Base-by-base conservation (phyloP, 2,113 vertebrate species). In the Tetraodon nigroviridis region DNA sequence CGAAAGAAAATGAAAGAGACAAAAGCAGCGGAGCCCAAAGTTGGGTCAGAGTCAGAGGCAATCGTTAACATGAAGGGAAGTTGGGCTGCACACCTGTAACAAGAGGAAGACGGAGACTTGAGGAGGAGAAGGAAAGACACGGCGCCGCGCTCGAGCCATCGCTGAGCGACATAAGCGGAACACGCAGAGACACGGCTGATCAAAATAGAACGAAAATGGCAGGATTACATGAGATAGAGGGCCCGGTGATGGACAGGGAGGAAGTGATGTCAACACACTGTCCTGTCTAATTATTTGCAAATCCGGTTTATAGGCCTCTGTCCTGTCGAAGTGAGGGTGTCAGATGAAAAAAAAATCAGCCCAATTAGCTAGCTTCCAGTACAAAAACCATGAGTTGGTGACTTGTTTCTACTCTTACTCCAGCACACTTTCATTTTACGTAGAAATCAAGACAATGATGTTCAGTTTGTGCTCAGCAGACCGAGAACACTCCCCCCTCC, bases 151-250 rank as follows among this genome's bases (percentile, higher is more conserved):
- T 57, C 5, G 0, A 24, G 29, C 42, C 54, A 65, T 67, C 50
- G 58, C 57, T 67, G 69, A 80, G 61, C 27, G 76, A 63, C 56
- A 45, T 47, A 47, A n/a, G 20, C 13, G 41, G 58, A 69, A 67
- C 64, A 57, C 58, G 67, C 19, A 61, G 47, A 41, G 58, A 72
- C 62, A 51, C 18, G 66, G 61, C 53, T 42, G 32, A 72, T 76
- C 42, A 67, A 61, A 71, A 77, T 46, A 71, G 62, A 59, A 49
- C 61, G 61, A 69, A 75, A 75, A 85, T 61, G 78, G 74, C 6
- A 2, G 62, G 60, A 71, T 75, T 75, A 69, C 49, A 24, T 53
- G 67, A 69, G 16, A 20, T 58, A 64, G 71, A 59, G 75, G 24
- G 52, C 14, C 53, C 10, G 32, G 66, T 56, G 59, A 64, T 4